Percentiles rank a stretch among this genome's conserved stretches.
Conservation (phyloP, 2,113 vertebrate species). For the Bubo scandiacus region DNA sequence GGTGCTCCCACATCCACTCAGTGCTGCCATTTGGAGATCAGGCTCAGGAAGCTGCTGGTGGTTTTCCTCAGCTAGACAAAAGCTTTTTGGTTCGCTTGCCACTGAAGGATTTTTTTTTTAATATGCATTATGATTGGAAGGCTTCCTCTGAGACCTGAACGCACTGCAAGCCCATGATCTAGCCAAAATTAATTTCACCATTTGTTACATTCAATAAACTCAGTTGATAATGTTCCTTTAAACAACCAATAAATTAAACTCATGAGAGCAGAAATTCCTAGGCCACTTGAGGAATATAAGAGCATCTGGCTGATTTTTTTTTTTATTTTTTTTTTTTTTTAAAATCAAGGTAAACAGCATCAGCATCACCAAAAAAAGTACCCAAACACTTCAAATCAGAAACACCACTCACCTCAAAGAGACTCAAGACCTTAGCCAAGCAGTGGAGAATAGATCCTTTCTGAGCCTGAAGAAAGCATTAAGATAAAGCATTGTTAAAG, state of each 20-base stretch:
- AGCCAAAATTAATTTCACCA: background rate
- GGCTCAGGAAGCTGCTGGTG: background rate
- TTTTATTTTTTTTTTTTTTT: background rate
- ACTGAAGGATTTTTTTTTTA: background rate
- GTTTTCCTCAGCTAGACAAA: background rate
- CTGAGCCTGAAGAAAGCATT: constrained; percentile 72
- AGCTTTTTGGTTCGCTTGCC: background rate
- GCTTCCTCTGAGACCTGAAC: background rate
- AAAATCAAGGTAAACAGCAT: background rate
- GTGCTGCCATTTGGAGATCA: background rate
- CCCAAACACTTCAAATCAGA: background rate
- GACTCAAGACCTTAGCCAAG: constrained; percentile 88
- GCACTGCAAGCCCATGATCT: background rate
- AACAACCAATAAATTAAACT: background rate
- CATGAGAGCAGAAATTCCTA: background rate
- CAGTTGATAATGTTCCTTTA: background rate
- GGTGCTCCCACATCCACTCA: background rate
- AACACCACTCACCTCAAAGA: constrained; percentile 88
- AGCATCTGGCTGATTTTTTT: background rate
- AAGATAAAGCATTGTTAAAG: background rate
- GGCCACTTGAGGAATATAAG: background rate
- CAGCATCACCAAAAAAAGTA: background rate
- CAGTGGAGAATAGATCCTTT: constrained; percentile 89
- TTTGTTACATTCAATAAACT: background rate
- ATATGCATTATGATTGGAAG: background rate